These are phyloP conservation scores for Henicopernis longicauda DNA, from an alignment of 2,113 vertebrate species.

Conservation along the genomic window DNA sequence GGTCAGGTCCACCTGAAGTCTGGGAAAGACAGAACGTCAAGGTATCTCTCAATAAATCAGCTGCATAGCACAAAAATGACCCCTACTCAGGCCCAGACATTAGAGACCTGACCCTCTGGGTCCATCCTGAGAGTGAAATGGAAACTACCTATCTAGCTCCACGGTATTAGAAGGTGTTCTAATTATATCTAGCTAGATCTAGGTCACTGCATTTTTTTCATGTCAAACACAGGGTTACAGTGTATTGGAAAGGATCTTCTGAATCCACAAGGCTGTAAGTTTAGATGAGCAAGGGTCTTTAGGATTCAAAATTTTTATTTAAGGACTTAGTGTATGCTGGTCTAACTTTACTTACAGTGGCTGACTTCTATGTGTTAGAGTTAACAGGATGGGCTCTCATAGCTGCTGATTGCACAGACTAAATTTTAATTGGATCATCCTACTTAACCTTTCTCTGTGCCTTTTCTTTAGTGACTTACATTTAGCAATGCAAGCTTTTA, in stretches of 20 bases:
- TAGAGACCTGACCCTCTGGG: neutral
- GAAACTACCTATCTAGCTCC: neutral
- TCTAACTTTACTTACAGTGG: neutral
- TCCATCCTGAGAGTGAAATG: neutral
- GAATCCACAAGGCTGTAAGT: neutral
- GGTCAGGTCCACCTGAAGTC: neutral
- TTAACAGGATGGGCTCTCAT: neutral
- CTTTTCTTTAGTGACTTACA: neutral
- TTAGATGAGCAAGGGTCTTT: neutral
- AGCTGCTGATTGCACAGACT: neutral
- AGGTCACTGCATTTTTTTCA: neutral
- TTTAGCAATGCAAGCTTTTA: neutral
- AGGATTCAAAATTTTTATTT: neutral
- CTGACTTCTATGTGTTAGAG: neutral
- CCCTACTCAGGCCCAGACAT: neutral
- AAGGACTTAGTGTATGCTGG: neutral
- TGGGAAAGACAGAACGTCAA: neutral
- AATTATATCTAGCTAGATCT: neutral
- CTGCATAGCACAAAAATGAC: neutral
- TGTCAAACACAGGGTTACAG: neutral
- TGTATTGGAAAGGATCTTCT: neutral
- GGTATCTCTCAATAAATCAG: neutral
- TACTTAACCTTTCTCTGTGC: constrained; percentile 10
- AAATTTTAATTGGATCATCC: neutral
- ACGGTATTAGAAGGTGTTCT: neutral